Evolutionary conservation across 2,797 vertebrate genomes (phyloP).

Genomic region (Novumbra hubbsi): DNA sequence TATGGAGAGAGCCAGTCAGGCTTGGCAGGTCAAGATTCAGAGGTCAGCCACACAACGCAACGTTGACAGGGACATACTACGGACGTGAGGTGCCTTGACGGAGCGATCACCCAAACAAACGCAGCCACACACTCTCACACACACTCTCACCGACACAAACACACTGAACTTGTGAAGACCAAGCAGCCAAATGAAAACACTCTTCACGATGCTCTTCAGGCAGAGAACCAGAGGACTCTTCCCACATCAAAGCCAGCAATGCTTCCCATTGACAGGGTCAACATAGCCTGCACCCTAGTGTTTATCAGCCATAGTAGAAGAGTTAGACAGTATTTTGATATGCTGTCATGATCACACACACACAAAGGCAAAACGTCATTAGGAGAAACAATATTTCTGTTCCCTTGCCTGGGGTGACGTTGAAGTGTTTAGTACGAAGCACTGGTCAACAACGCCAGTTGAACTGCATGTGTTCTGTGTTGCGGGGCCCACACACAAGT

Average conservation of each 20-base stretch:
- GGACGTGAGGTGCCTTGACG: background rate
- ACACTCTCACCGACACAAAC: background rate
- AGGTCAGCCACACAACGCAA: background rate
- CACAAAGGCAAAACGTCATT: background rate
- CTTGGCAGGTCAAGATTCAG: background rate
- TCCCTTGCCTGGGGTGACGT: background rate
- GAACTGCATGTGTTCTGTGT: background rate
- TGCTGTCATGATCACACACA: conserved; percentile 14
- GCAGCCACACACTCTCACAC: background rate
- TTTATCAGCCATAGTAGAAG: conserved; percentile 43
- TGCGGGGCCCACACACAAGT: background rate
- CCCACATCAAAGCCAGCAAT: conserved; percentile 47
- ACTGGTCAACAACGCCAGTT: background rate
- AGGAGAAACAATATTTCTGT: background rate
- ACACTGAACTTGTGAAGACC: background rate
- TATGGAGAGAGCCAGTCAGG: background rate
- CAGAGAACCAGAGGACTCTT: conserved; percentile 49
- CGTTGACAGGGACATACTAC: background rate
- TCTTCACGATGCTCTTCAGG: conserved; percentile 14
- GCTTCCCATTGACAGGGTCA: conserved; percentile 44
- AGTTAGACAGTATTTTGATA: conserved; percentile 19
- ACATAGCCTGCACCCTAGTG: conserved; percentile 33
- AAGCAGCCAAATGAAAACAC: no score
- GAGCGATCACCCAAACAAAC: background rate
- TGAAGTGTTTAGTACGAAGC: background rate